Evolutionary conservation across 1,140 invertebrate species (phyloP), one percentile per base, ranked within the genome.

Genomic region (Drosophila rhopaloa): DNA sequence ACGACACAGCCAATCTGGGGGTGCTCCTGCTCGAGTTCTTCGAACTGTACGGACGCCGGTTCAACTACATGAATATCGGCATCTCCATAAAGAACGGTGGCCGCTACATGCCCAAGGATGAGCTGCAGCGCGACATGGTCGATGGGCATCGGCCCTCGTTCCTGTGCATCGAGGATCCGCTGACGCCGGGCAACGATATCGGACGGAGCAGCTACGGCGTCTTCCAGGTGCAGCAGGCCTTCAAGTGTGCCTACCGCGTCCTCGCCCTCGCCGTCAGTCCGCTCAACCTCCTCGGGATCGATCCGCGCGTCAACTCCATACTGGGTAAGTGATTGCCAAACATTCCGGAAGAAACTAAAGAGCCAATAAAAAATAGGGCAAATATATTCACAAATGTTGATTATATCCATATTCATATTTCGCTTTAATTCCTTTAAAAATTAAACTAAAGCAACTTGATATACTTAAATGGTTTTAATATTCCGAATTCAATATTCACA

Each of bases 151-250:
- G 98, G 57, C 97, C 98, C 7, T 98, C 97, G 48, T 93, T 99
- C 76, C 93, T 99, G 32, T 99, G 98, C 92, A 99, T 99, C 79
- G 98, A 99, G 94, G 98, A 99, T 94, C 98, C 98, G n/a, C 93
- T 99, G 16, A 97, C 97, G 72, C 95, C 97, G 13, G 96, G 97
- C 90, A 99, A 99, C 93, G 98, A 99, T 92, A 98, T 99, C 92
- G 98, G 98, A n/a, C 95, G 98, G 70, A 98, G 97, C 93, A 99
- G 98, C 82, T 99, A 99, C 92, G 98, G 98, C 32, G 95, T 95
- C 73, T 93, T 97, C 27, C 96, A 98, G 93, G 98, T 99, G 24
- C 98, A 98, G 93, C 95, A 96, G 92, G 97, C 98, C 55, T 99
- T 99, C 93, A 98, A 98, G 93, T 98, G 97, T 94, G 98, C 98